These are phyloP conservation scores for Esox lucius DNA, from an alignment of 2,797 vertebrate genomes.

Conservation along the genomic window DNA sequence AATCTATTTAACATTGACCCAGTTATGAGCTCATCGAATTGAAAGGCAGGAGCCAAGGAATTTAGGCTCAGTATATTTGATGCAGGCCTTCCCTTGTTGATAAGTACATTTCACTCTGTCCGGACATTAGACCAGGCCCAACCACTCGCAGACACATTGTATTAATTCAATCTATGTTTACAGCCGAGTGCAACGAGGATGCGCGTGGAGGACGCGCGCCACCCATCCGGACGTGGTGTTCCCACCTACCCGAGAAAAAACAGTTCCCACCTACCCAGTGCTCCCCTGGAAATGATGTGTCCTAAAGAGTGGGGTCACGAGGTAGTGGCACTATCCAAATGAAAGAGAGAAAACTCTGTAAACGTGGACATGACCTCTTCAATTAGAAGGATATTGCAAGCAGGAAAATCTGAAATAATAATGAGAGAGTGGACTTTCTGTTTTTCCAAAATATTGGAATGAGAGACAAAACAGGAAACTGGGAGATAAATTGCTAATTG, in stretches of 20 bases:
- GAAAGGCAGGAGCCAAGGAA: not conserved
- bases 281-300: not conserved
- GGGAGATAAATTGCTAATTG: slow-evolving; percentile 58
- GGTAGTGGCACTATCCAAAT: slow-evolving; percentile 17
- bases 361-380: slow-evolving; percentile 27
- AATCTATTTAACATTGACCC: slow-evolving; percentile 25
- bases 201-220: no score
- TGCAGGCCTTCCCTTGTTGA: not conserved
- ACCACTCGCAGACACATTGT: slow-evolving; percentile 19
- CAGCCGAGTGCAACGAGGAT: no score
- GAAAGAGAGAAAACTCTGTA: slow-evolving; percentile 2
- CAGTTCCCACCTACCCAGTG: slow-evolving; percentile 35
- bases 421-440: slow-evolving; percentile 18
- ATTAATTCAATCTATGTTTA: slow-evolving; percentile 42
- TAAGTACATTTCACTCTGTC: slow-evolving; percentile 14
- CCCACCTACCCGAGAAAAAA: no score
- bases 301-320: slow-evolving; percentile 39
- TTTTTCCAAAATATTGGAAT: slow-evolving; percentile 16
- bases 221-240: no score
- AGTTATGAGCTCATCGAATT: not conserved
- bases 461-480: slow-evolving; percentile 52
- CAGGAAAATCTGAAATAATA: slow-evolving; percentile 33
- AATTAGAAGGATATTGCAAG: slow-evolving; percentile 47
- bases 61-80: not conserved
- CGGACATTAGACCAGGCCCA: slow-evolving; percentile 24